Percentiles rank a stretch among this genome's conserved stretches.
phyloP scores from a whole-genome alignment of 2,888 invertebrate species.

The Nephrotoma appendiculata region DNA sequence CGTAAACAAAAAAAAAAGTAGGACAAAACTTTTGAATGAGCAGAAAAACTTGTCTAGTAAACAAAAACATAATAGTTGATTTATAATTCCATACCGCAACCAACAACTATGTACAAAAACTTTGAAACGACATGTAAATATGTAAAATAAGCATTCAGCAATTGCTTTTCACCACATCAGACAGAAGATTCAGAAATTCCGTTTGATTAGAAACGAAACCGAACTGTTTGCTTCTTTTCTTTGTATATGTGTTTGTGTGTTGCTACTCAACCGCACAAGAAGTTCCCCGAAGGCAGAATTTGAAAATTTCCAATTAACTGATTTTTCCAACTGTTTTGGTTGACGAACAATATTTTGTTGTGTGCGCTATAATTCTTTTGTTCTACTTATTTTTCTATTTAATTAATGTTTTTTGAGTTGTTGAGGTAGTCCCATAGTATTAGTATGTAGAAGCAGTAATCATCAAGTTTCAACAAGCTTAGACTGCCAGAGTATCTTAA shows the following conservation, averaged over 20 bases:
- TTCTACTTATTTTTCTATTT: background rate
- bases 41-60: background rate
- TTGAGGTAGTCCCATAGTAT: too few species aligned
- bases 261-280: background rate
- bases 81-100: background rate
- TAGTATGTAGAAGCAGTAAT: too few species aligned
- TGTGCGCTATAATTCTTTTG: background rate
- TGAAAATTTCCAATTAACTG: background rate
- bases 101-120: background rate
- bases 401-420: too few species aligned
- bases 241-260: background rate
- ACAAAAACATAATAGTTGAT: background rate
- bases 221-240: background rate
- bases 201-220: background rate
- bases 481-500: too few species aligned
- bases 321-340: background rate
- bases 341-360: background rate
- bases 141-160: background rate
- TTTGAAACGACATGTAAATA: background rate
- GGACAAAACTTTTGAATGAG: background rate
- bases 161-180: background rate
- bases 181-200: background rate
- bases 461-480: too few species aligned
- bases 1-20: background rate
- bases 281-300: background rate